Percentiles rank a stretch among this genome's conserved stretches.
Evolutionary conservation across 2,113 vertebrate species (phyloP).

Genomic region (Sebastes fasciatus): DNA sequence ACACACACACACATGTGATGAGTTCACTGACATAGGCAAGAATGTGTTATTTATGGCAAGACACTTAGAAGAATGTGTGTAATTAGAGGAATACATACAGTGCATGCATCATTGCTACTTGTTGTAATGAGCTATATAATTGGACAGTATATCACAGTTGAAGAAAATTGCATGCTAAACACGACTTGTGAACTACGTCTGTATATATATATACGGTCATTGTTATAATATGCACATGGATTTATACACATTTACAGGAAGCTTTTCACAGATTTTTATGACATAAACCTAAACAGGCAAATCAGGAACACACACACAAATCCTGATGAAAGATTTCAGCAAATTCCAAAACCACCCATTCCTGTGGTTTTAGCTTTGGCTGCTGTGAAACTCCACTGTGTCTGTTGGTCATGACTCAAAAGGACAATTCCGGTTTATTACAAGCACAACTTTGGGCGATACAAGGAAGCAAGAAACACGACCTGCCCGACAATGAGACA

Average conservation of each 20-base stretch:
- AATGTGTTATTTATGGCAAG: background rate
- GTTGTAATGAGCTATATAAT: background rate
- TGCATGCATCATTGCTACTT: background rate
- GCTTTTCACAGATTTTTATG: background rate
- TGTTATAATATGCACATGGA: background rate
- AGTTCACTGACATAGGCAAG: slow-evolving; percentile 17
- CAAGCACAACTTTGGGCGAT: background rate
- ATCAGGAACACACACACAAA: background rate
- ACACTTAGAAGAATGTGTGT: background rate
- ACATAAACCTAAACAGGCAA: background rate
- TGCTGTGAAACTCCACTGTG: background rate
- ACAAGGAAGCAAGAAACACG: background rate
- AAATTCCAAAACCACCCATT: background rate
- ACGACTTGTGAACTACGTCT: background rate
- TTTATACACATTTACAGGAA: background rate
- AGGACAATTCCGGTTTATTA: background rate
- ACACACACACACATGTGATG: background rate
- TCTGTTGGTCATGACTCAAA: background rate
- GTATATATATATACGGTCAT: background rate
- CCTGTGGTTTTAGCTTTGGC: background rate
- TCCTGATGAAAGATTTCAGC: too few species aligned
- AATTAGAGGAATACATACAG: background rate
- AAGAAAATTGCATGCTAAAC: background rate
- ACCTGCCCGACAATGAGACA: background rate
- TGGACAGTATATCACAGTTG: background rate